Base-by-base conservation (phyloP, 2,888 invertebrate species). In the Gnatocerus cornutus region DNA sequence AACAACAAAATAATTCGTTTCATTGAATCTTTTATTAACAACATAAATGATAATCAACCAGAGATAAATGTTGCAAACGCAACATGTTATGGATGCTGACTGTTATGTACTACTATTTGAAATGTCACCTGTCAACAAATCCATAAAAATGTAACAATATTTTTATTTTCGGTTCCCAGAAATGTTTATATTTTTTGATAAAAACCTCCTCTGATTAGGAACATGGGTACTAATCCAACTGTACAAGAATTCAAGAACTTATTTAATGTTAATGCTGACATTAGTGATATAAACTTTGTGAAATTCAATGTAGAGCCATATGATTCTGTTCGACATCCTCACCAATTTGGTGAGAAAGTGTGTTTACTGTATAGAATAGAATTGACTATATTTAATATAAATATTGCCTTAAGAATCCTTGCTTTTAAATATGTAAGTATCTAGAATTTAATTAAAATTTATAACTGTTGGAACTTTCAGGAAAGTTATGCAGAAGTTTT, bases 391-490 rank as follows among this genome's bases (percentile, higher is more conserved):
- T 69, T 50, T 27, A 69, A 69, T 29, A 14, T 59, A 12, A 10
- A 65, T 8, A 12, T 69, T 12, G 39, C 37, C 14, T 48, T 75
- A 45, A 70, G 70, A 65, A 59, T 75, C 10, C 52, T 75, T 30
- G 50, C 53, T 16, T 71, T 75, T 53, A 65, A 67, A 45, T 75
- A 75, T 56, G 75, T 75, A 69, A 63, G 70, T 68, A 48, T 46
- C 30, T 37, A 5, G 21, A 9, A n/a, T 41, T 58, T 12, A 13
- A 41, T 41, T 10, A 10, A 53, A 46, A 39, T 3, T n/a, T 39
- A 8, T 50, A 39, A 48, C 8, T 3, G 4, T 21, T 30, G 1
- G 2, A 21, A 5, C 29, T 27, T 71, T 74, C 56, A 75, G 74
- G 73, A 71, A 27, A 64, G 50, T 14, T 69, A 72, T 8, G 61